These are phyloP conservation scores for Asarcornis scutulata DNA, from an alignment of 2,113 vertebrate species.

Conservation along the genomic window DNA sequence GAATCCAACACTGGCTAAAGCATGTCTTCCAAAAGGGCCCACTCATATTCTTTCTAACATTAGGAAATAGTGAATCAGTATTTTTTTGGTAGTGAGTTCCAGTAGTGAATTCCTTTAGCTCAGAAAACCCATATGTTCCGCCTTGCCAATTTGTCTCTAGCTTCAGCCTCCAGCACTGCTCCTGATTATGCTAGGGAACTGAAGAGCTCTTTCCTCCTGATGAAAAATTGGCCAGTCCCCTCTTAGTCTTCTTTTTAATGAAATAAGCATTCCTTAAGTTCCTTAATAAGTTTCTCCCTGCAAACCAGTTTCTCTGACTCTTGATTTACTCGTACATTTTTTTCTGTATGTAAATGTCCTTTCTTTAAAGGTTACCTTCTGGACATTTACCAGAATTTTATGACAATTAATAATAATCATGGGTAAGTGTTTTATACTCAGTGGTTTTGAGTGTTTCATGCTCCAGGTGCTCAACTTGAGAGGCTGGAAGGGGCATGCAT, in stretches of 20 bases:
- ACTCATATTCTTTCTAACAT: rapidly evolving
- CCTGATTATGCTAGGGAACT: not conserved
- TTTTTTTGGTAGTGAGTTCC: not conserved
- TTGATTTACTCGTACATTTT: not conserved
- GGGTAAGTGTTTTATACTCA: not conserved
- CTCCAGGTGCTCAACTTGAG: not conserved
- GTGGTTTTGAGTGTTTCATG: not conserved
- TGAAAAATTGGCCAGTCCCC: not conserved
- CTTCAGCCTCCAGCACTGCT: not conserved
- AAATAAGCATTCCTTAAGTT: not conserved
- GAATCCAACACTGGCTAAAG: not conserved
- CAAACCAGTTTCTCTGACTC: not conserved
- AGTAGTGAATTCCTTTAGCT: not conserved
- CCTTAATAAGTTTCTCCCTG: not conserved
- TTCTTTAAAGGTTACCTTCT: not conserved
- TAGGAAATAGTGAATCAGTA: not conserved
- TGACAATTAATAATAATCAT: not conserved
- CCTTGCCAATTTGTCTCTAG: not conserved
- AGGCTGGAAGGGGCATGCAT: not conserved
- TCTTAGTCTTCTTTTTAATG: not conserved
- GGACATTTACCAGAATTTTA: not conserved
- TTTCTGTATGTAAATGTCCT: not conserved
- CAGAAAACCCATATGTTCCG: not conserved
- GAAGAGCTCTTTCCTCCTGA: not conserved
- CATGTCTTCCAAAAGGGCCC: not conserved